A percentile compares a stretch with the other conserved stretches of the same genome.
These are phyloP conservation scores for Mythimna albipuncta DNA, from an alignment of 2,888 invertebrate genomes.

Conservation along the genomic window DNA sequence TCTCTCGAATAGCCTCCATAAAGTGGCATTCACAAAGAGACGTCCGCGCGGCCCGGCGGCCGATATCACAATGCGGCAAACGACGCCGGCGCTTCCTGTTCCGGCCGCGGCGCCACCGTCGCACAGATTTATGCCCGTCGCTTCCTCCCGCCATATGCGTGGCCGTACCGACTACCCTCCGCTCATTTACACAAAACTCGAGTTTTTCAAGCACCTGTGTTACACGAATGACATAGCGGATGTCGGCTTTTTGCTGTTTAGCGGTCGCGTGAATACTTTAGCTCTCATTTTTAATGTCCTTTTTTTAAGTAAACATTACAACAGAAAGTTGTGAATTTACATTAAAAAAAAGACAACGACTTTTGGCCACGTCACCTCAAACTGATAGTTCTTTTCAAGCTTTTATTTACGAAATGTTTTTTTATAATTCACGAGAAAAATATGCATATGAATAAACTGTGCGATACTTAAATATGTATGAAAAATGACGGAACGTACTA, in stretches of 20 bases:
- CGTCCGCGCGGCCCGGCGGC: constrained; percentile 87
- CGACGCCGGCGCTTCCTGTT: constrained; percentile 89
- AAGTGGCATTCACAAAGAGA: constrained; percentile 86
- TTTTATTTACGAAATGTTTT: background rate
- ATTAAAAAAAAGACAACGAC: background rate
- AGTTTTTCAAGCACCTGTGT: constrained; percentile 89
- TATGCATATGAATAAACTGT: constrained; percentile 2
- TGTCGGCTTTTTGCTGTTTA: constrained; percentile 77
- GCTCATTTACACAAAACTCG: constrained; percentile 89
- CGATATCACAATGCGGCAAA: constrained; percentile 90
- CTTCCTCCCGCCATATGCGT: constrained; percentile 89
- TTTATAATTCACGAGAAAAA: constrained; percentile 1
- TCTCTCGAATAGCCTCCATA: constrained; percentile 84
- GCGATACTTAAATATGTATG: constrained; percentile 23
- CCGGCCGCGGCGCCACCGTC: constrained; percentile 89
- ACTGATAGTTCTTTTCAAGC: background rate
- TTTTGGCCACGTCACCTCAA: background rate
- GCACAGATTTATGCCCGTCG: constrained; percentile 89
- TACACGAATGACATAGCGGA: constrained; percentile 77
- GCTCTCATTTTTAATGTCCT: constrained; percentile 23
- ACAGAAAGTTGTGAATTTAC: background rate
- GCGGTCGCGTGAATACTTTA: constrained; percentile 61
- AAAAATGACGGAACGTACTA: constrained; percentile 54
- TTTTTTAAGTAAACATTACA: constrained; percentile 32
- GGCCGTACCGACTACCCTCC: constrained; percentile 77